Conservation (phyloP, 2,113 vertebrate genomes). For the Coregonus clupeaformis region DNA sequence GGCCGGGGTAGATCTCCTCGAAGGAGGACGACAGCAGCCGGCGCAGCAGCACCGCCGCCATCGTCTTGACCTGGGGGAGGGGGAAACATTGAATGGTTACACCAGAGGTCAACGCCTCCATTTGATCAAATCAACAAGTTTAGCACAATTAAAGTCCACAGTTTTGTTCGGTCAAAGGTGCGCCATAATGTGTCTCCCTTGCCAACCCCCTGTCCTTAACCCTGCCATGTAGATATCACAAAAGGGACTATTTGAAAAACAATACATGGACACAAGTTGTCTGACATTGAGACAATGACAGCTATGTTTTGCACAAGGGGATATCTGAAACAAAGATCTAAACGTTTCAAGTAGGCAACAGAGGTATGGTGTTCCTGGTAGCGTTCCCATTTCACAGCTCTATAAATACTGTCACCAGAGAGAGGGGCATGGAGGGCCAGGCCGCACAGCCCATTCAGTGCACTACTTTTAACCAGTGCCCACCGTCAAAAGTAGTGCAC, state of each 20-base stretch:
- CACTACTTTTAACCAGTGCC: no score
- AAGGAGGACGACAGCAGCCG: slow-evolving; percentile 94
- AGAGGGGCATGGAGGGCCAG: slow-evolving; percentile 25
- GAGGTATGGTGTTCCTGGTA: background rate
- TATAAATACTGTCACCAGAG: slow-evolving; percentile 63
- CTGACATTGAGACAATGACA: background rate
- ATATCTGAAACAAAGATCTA: background rate
- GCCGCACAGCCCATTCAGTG: slow-evolving; percentile 6
- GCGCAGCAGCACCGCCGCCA: slow-evolving; percentile 94
- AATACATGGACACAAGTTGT: no score
- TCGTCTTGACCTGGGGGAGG: slow-evolving; percentile 85
- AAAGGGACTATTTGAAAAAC: background rate
- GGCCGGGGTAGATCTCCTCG: slow-evolving; percentile 91
- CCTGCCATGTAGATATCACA: background rate
- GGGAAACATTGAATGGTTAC: background rate
- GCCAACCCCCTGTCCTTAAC: background rate
- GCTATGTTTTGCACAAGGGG: no score
- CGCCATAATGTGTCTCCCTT: background rate
- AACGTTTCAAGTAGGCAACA: background rate
- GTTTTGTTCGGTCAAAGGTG: no score
- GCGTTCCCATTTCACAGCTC: slow-evolving; percentile 48
- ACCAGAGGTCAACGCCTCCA: no score
- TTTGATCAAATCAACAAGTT: no score
- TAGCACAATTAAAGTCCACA: no score
- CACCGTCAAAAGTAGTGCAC: no score